Evolutionary conservation across 2,888 invertebrate genomes (phyloP).

Genomic region (Trissoscelio sp.): DNA sequence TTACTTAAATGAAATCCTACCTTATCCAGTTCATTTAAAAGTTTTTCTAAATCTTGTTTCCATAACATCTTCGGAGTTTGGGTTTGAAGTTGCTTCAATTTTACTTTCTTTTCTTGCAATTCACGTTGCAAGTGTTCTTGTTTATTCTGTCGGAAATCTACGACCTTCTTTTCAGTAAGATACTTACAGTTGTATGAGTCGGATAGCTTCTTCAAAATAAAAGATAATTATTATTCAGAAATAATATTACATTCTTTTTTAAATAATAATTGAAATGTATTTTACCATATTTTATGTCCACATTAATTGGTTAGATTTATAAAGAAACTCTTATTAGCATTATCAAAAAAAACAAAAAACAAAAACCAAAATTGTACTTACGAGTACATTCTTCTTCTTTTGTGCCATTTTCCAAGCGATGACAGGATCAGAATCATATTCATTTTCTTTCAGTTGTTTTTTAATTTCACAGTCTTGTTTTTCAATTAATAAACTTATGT

Average conservation of each 20-base stretch:
- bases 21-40: slow-evolving; percentile 88
- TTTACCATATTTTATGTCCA: too few species aligned
- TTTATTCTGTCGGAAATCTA: slow-evolving; percentile 96
- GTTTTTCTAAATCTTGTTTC: slow-evolving; percentile 93
- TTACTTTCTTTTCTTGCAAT: slow-evolving; percentile 90
- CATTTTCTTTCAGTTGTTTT: slow-evolving; percentile 91
- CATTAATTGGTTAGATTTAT: too few species aligned
- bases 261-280: background rate
- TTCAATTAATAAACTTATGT: slow-evolving; percentile 87
- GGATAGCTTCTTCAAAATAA: slow-evolving; percentile 77
- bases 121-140: slow-evolving; percentile 96
- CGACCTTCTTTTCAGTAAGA: slow-evolving; percentile 97
- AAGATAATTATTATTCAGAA: background rate
- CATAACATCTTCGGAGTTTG: slow-evolving; percentile 93
- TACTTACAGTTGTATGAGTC: slow-evolving; percentile 92
- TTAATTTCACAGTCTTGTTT: slow-evolving; percentile 96
- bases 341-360: too few species aligned
- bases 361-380: too few species aligned
- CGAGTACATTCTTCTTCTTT: slow-evolving; percentile 80
- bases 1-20: slow-evolving; percentile 75
- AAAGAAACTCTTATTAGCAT: too few species aligned
- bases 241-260: too few species aligned
- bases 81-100: slow-evolving; percentile 86
- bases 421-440: slow-evolving; percentile 89
- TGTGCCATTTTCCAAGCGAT: slow-evolving; percentile 86